Conservation (phyloP, 2,113 vertebrate species). For the Hepsetus odoe region DNA sequence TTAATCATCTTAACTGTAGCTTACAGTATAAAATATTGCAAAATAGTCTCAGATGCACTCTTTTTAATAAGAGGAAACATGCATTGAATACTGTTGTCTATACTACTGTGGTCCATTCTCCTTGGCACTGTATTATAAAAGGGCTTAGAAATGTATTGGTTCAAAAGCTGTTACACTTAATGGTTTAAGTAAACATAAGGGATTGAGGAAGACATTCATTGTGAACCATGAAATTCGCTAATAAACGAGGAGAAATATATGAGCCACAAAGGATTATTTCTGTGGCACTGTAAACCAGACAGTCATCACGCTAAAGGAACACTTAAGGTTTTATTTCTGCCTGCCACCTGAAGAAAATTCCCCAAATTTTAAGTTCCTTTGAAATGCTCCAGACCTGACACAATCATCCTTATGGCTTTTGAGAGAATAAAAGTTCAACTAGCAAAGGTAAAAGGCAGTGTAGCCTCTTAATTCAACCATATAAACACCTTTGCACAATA, state of each 20-base stretch:
- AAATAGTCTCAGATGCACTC: conserved; percentile 16
- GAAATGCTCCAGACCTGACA: conserved; percentile 19
- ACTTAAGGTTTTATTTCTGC: not conserved
- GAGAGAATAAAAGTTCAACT: not conserved
- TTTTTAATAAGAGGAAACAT: conserved; percentile 11
- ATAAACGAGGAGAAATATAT: not conserved
- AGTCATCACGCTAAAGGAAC: conserved; percentile 25
- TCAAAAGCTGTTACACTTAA: conserved; percentile 46
- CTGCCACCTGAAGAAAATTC: conserved; percentile 18
- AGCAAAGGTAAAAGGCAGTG: not conserved
- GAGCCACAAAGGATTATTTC: conserved; percentile 18
- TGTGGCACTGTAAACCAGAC: conserved; percentile 9
- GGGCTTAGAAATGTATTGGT: conserved; percentile 13
- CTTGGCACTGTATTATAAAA: not conserved
- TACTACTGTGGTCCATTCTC: conserved; percentile 11
- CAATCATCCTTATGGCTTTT: not conserved
- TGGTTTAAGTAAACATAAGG: not conserved
- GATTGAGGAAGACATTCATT: conserved; percentile 5
- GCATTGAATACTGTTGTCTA: conserved; percentile 15
- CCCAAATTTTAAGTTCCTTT: too few species aligned
- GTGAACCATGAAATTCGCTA: conserved; percentile 6
- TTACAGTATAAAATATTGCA: not conserved
- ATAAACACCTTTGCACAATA: not conserved
- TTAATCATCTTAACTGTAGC: conserved; percentile 5
- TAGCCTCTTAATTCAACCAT: too few species aligned